A percentile compares a stretch with the other conserved stretches of the same genome.
Conservation (phyloP, 2,888 invertebrate genomes). For the Tachystola acroxantha region DNA sequence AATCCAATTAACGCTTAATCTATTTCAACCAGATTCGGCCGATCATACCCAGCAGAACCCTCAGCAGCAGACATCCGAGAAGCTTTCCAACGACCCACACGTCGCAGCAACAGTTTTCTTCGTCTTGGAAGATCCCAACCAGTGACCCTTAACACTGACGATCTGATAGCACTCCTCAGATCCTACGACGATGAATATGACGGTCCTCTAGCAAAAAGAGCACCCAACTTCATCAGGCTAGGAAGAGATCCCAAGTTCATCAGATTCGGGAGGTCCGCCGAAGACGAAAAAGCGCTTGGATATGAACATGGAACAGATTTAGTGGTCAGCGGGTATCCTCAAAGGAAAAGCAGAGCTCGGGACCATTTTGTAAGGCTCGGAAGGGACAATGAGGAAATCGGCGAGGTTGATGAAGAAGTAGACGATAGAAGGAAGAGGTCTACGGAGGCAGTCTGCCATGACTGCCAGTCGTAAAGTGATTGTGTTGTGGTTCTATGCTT, state of each 20-base stretch:
- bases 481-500: slow-evolving; percentile 7
- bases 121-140: slow-evolving; percentile 65
- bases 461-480: slow-evolving; percentile 52
- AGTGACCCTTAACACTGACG: slow-evolving; percentile 49
- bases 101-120: slow-evolving; percentile 59
- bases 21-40: slow-evolving; percentile 69
- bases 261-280: slow-evolving; percentile 60
- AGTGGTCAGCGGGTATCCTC: slow-evolving; percentile 44
- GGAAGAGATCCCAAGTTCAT: slow-evolving; percentile 69
- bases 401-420: slow-evolving; percentile 39
- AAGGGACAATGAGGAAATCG: slow-evolving; percentile 57
- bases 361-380: slow-evolving; percentile 67
- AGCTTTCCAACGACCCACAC: slow-evolving; percentile 43
- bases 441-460: slow-evolving; percentile 31
- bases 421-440: slow-evolving; percentile 56
- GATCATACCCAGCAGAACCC: slow-evolving; percentile 60
- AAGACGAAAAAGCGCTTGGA: slow-evolving; percentile 36
- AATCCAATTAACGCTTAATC: no score
- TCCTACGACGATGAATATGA: slow-evolving; percentile 62
- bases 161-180: slow-evolving; percentile 51
- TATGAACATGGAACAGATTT: slow-evolving; percentile 42
- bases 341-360: slow-evolving; percentile 60
- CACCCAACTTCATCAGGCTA: slow-evolving; percentile 54
- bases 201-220: slow-evolving; percentile 43
- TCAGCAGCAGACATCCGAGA: slow-evolving; percentile 62